A percentile compares a stretch with the other conserved stretches of the same genome.
Conservation (phyloP, 2,797 vertebrate species). For the Sebastes vulpes region DNA sequence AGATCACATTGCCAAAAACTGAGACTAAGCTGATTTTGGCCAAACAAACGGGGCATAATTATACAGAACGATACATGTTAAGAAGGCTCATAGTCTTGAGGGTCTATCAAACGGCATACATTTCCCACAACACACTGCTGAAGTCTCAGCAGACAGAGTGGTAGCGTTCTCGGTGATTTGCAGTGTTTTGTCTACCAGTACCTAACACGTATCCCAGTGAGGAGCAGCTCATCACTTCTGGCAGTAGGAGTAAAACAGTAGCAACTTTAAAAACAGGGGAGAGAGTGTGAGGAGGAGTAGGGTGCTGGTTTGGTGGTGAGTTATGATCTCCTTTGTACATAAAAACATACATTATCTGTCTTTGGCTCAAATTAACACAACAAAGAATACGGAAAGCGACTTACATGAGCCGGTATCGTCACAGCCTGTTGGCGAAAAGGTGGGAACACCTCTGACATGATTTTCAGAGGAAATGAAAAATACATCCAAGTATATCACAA, state of each 20-base stretch:
- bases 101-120: constrained; percentile 39
- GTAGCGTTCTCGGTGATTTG: constrained; percentile 58
- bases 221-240: constrained; percentile 75
- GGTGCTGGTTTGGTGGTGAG: constrained; percentile 67
- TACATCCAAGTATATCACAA: constrained; percentile 39
- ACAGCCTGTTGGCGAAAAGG: constrained; percentile 44
- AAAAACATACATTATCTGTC: constrained; percentile 50
- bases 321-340: constrained; percentile 50
- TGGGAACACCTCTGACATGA: constrained; percentile 22
- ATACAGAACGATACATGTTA: constrained; percentile 43
- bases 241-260: constrained; percentile 81
- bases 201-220: constrained; percentile 61
- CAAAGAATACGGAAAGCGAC: constrained; percentile 32
- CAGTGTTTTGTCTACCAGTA: constrained; percentile 71
- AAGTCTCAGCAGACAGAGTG: constrained; percentile 49
- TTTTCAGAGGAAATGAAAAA: constrained; percentile 31
- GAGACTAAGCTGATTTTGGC: constrained; percentile 36
- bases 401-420: constrained; percentile 35
- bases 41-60: constrained; percentile 42
- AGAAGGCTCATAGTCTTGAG: constrained; percentile 39
- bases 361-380: constrained; percentile 77
- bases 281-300: constrained; percentile 13
- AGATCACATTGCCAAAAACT: constrained; percentile 77
- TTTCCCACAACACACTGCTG: constrained; percentile 38
- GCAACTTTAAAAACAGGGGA: constrained; percentile 55